Evolutionary conservation across 2,888 invertebrate genomes (phyloP).

Genomic region (Leuctra nigra): DNA sequence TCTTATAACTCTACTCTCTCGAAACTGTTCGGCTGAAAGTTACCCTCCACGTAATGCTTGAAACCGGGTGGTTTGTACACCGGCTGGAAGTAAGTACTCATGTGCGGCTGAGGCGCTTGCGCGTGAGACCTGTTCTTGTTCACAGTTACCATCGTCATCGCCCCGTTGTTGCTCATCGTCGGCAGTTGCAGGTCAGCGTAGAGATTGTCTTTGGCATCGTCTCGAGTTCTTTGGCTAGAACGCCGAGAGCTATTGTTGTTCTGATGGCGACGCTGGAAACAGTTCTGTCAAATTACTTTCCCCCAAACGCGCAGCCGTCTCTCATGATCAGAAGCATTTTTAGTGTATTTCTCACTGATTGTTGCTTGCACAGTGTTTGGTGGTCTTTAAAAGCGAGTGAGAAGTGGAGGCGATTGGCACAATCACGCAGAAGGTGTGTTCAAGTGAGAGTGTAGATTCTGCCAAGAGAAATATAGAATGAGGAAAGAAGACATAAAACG

Average conservation of each 20-base stretch:
- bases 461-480: conserved; percentile 24
- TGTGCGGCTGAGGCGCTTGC: conserved; percentile 13
- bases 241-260: conserved; percentile 12
- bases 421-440: conserved; percentile 25
- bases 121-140: conserved; percentile 15
- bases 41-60: conserved; percentile 19
- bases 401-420: conserved; percentile 12
- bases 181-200: conserved; percentile 39
- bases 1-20: conserved; percentile 27
- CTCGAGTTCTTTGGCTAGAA: conserved; percentile 15
- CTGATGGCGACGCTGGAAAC: conserved; percentile 17
- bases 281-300: too few species aligned
- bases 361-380: conserved; percentile 13
- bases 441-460: conserved; percentile 26
- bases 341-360: background rate
- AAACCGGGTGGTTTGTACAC: conserved; percentile 18
- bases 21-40: conserved; percentile 28
- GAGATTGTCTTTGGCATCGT: conserved; percentile 33
- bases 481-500: conserved; percentile 20
- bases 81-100: conserved; percentile 19
- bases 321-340: conserved; percentile 4
- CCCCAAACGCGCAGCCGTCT: too few species aligned
- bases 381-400: conserved; percentile 15
- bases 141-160: conserved; percentile 23
- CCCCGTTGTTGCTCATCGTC: conserved; percentile 35